phyloP scores from a whole-genome alignment of 2,797 vertebrate genomes.

The Gymnoscopelus braueri region DNA sequence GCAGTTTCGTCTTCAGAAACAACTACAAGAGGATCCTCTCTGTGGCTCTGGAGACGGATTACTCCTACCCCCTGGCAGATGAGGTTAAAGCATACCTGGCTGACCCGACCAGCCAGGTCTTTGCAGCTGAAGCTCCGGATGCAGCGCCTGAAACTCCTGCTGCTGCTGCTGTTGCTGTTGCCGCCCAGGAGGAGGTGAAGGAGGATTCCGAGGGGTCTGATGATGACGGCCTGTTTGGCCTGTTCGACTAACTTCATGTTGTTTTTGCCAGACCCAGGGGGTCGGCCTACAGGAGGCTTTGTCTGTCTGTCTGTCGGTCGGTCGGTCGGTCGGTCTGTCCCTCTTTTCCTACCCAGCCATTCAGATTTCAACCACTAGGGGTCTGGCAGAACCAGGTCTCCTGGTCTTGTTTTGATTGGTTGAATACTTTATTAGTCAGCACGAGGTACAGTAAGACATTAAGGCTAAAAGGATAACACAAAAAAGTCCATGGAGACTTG shows the following conservation, averaged over 20 bases:
- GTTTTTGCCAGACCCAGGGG: too few species aligned
- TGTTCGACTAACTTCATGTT: slow-evolving; percentile 86
- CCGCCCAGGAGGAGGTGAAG: slow-evolving; percentile 74
- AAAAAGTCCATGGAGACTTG: too few species aligned
- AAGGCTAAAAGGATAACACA: too few species aligned
- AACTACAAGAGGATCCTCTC: slow-evolving; percentile 96
- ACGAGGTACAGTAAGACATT: too few species aligned
- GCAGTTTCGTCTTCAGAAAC: slow-evolving; percentile 93
- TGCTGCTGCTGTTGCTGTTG: slow-evolving; percentile 69
- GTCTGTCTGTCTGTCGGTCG: too few species aligned
- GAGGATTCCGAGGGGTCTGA: slow-evolving; percentile 91
- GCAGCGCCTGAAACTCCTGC: slow-evolving; percentile 68
- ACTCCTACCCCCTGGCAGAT: slow-evolving; percentile 95
- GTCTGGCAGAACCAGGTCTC: too few species aligned
- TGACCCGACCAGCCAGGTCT: slow-evolving; percentile 87
- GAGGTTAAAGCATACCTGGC: slow-evolving; percentile 97
- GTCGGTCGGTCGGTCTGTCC: too few species aligned
- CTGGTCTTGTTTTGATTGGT: too few species aligned
- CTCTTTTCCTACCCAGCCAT: too few species aligned
- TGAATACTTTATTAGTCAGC: too few species aligned
- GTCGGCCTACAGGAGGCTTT: too few species aligned
- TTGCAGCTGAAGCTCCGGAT: slow-evolving; percentile 83
- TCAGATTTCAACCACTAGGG: too few species aligned
- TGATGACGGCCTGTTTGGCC: slow-evolving; percentile 92
- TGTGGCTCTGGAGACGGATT: slow-evolving; percentile 93